A percentile compares a stretch with the other conserved stretches of the same genome.
These are phyloP conservation scores for Peromyscus melanophrys DNA, from an alignment of 2,797 vertebrate genomes.

Conservation along the genomic window DNA sequence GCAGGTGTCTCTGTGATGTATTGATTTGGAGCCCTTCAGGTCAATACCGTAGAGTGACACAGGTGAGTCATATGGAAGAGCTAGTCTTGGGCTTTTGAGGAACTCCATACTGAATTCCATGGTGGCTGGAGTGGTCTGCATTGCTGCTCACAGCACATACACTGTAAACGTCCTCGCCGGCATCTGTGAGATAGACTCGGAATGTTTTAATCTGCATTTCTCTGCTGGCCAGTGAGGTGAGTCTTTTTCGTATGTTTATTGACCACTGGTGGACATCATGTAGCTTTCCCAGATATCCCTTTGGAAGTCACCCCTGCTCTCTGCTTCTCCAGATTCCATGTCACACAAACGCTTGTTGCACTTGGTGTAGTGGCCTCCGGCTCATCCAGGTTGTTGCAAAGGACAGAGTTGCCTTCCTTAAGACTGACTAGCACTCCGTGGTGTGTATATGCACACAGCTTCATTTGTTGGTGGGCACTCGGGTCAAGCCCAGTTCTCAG, in stretches of 20 bases:
- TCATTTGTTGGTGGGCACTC: no score
- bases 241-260: not conserved
- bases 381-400: no score
- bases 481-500: no score
- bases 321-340: no score
- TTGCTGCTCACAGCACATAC: not conserved
- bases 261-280: not conserved
- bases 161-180: not conserved
- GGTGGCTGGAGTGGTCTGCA: not conserved
- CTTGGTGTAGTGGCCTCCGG: not conserved
- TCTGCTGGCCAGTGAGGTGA: no score
- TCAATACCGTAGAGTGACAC: not conserved
- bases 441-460: accelerated
- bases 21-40: not conserved
- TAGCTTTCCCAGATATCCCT: no score
- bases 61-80: no score
- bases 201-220: not conserved
- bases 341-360: accelerated
- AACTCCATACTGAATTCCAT: no score
- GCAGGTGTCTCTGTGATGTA: not conserved
- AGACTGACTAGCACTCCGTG: not conserved
- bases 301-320: no score
- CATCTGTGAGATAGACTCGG: not conserved
- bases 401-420: no score
- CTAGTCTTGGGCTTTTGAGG: not conserved